Conservation (phyloP, 2,113 vertebrate genomes). For the Cercopithecus mona region DNA sequence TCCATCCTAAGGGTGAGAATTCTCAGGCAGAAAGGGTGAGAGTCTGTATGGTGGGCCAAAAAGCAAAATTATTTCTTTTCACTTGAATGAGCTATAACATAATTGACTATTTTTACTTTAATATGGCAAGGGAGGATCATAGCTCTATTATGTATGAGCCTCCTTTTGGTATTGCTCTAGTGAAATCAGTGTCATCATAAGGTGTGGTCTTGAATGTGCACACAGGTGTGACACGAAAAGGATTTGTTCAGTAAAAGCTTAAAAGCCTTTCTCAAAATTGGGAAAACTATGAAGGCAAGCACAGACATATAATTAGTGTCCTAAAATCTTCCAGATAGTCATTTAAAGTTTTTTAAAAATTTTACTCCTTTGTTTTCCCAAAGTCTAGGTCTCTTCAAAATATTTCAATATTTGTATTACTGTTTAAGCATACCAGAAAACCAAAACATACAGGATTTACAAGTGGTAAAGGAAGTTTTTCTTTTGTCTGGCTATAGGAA, state of each 20-base stretch:
- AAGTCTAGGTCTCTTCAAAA: neutral
- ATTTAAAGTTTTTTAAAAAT: neutral
- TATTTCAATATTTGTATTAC: neutral
- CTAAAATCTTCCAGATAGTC: neutral
- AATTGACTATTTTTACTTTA: neutral
- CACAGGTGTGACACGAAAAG: neutral
- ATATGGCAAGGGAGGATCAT: neutral
- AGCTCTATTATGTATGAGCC: neutral
- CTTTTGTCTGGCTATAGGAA: slow-evolving; percentile 74
- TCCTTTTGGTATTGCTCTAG: neutral
- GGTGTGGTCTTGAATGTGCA: neutral
- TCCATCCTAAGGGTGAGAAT: neutral
- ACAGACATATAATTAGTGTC: neutral
- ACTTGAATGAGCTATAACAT: neutral
- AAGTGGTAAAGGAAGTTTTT: slow-evolving; percentile 16
- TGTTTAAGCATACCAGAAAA: neutral
- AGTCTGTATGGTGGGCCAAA: neutral
- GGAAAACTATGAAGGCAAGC: slow-evolving; percentile 21
- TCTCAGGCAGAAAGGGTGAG: neutral
- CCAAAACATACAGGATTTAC: neutral
- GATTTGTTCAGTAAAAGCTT: neutral
- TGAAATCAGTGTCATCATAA: neutral
- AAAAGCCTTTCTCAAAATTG: slow-evolving; percentile 26
- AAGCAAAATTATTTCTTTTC: neutral
- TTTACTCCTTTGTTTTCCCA: neutral